Conservation (phyloP, 2,888 invertebrate species). For the Ephialtes manifestator region DNA sequence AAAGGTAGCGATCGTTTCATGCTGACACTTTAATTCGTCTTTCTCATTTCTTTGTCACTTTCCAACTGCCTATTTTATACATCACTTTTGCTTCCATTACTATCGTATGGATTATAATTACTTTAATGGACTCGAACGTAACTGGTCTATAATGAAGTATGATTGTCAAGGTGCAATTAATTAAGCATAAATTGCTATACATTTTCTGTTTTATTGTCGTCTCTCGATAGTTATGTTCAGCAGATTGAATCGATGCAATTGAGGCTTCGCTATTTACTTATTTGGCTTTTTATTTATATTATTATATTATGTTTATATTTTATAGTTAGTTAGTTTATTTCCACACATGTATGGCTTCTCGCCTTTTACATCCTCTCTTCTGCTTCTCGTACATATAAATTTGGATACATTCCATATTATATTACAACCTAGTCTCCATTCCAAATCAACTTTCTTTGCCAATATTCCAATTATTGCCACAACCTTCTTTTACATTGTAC, state of each 20-base stretch:
- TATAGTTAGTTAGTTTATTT: neutral
- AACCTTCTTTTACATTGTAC: no score
- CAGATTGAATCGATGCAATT: no score
- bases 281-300: no score
- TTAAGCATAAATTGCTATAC: neutral
- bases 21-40: neutral
- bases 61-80: neutral
- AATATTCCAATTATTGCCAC: no score
- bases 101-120: neutral
- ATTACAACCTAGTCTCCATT: no score
- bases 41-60: slow-evolving; percentile 3
- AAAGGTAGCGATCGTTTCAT: slow-evolving; percentile 8
- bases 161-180: neutral
- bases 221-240: no score
- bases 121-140: neutral
- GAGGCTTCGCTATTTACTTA: no score
- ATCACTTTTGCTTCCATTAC: neutral
- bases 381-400: no score
- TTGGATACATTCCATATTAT: no score
- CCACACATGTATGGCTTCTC: neutral
- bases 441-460: no score
- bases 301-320: no score
- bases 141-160: neutral
- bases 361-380: neutral
- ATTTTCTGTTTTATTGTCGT: neutral